Percentiles rank a stretch among this genome's conserved stretches.
Conservation (phyloP, 2,797 vertebrate species). For the Syngnathus rostellatus region DNA sequence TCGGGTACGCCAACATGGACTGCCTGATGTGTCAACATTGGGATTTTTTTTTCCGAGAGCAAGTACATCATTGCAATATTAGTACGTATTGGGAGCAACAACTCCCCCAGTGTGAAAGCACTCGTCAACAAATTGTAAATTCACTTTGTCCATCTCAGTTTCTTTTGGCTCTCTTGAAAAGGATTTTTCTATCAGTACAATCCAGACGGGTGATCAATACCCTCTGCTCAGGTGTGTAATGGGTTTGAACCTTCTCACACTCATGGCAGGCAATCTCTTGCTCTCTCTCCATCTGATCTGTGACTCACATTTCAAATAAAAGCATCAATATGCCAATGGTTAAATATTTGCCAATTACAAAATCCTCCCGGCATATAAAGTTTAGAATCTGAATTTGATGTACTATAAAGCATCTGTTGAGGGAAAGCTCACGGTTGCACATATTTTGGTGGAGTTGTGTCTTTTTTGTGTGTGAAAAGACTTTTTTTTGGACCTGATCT, state of each 20-base stretch:
- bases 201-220: conserved; percentile 5
- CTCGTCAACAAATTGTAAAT: conserved; percentile 6
- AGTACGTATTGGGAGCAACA: not conserved
- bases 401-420: not conserved
- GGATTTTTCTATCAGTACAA: not conserved
- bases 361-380: not conserved
- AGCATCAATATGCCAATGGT: not conserved
- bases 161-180: conserved; percentile 4
- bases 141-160: not conserved
- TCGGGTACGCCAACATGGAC: no score
- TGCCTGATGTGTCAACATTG: not conserved
- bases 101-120: not conserved
- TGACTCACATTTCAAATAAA: conserved; percentile 2
- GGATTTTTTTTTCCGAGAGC: no score
- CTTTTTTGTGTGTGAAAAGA: no score
- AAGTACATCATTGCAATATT: not conserved
- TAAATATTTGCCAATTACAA: not conserved
- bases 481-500: no score
- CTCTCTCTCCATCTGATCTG: not conserved
- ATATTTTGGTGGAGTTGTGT: no score
- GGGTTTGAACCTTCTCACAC: conserved; percentile 1
- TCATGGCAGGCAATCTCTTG: not conserved
- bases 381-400: not conserved
- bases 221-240: conserved; percentile 6
- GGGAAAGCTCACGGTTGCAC: no score